These are phyloP conservation scores for Trachelus stipa DNA, from an alignment of 2,888 invertebrate species.

Conservation along the genomic window DNA sequence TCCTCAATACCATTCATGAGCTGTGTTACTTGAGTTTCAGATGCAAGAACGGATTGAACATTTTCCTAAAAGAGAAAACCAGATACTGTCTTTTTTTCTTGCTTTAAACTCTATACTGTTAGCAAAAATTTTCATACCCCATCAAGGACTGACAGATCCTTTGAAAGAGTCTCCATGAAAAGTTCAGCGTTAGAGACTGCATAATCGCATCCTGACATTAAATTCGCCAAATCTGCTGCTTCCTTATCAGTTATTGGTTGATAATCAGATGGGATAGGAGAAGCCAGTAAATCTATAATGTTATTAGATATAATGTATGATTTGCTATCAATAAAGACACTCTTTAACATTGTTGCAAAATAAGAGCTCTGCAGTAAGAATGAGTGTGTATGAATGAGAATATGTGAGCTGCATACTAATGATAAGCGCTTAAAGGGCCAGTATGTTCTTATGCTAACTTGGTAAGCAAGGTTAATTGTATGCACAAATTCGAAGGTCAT, in stretches of 20 bases:
- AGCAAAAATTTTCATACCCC: constrained; percentile 70
- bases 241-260: constrained; percentile 86
- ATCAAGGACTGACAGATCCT: constrained; percentile 87
- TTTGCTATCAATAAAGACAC: not conserved
- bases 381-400: not conserved
- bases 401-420: not conserved
- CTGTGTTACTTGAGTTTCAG: constrained; percentile 80
- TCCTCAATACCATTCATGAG: constrained; percentile 85
- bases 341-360: not conserved
- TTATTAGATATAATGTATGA: not conserved
- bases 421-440: not conserved
- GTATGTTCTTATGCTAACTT: not conserved
- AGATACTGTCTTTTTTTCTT: not conserved
- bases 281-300: constrained; percentile 52
- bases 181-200: constrained; percentile 90
- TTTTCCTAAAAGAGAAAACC: constrained; percentile 74
- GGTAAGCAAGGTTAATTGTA: not conserved
- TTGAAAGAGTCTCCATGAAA: constrained; percentile 82
- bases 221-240: constrained; percentile 83
- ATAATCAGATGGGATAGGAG: constrained; percentile 70
- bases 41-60: constrained; percentile 91
- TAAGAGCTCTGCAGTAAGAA: not conserved
- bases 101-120: not conserved
- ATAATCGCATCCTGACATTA: constrained; percentile 87
- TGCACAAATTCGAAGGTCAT: not conserved